Percentiles rank a stretch among this genome's conserved stretches.
Evolutionary conservation across 2,113 vertebrate genomes (phyloP).

Genomic region (Lonchura striata): DNA sequence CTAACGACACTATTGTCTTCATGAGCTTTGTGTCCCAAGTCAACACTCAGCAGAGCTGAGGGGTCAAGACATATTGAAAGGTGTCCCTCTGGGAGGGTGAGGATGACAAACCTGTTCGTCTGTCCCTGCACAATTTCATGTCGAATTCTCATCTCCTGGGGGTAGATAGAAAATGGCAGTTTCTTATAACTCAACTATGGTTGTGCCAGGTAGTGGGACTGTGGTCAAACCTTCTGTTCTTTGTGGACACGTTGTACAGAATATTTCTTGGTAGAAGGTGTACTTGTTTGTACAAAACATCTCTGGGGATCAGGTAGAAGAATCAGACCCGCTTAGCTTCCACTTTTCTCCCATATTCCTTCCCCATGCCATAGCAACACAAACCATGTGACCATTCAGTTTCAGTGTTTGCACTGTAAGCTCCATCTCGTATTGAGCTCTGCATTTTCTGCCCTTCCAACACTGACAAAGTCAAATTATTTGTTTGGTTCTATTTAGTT

Average conservation of each 20-base stretch:
- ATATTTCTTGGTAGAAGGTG: background rate
- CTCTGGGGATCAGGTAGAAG: background rate
- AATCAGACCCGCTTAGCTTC: fast-evolving
- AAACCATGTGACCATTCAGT: background rate
- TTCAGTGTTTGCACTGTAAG: background rate
- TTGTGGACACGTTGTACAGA: background rate
- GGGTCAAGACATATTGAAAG: background rate
- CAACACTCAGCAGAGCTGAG: background rate
- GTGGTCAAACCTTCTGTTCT: background rate
- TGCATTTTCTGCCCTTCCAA: background rate
- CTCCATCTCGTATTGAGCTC: background rate
- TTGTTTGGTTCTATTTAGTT: background rate
- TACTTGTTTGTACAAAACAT: background rate
- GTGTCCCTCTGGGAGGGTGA: background rate
- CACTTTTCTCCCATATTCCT: background rate
- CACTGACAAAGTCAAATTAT: background rate
- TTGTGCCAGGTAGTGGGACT: background rate
- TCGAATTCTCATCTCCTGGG: background rate
- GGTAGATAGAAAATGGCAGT: background rate
- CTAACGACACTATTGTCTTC: fast-evolving
- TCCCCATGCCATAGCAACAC: fast-evolving
- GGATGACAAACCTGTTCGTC: background rate
- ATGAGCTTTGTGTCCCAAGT: background rate
- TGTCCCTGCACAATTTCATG: background rate
- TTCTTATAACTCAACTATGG: background rate